These are phyloP conservation scores for Chrysoperla carnea DNA, from an alignment of 1,140 invertebrate species.

Conservation along the genomic window DNA sequence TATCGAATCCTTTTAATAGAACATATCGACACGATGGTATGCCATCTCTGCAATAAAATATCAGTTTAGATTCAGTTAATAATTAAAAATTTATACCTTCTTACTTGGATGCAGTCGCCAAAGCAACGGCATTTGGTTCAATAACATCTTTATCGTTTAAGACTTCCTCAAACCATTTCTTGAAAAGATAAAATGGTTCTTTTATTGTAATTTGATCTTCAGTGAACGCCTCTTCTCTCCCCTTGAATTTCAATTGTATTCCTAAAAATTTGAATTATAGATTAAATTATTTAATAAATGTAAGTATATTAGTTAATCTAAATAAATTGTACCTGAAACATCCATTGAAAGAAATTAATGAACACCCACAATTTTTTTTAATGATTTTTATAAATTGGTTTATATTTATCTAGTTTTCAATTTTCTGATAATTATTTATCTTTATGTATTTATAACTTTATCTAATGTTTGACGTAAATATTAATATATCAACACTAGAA, in stretches of 20 bases:
- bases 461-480: too few species aligned
- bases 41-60: slow-evolving; percentile 37
- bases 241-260: slow-evolving; percentile 57
- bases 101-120: slow-evolving; percentile 73
- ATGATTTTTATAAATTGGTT: too few species aligned
- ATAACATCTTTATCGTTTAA: slow-evolving; percentile 43
- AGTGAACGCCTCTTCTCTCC: slow-evolving; percentile 49
- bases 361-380: too few species aligned
- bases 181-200: slow-evolving; percentile 68
- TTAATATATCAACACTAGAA: too few species aligned
- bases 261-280: slow-evolving; percentile 23
- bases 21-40: slow-evolving; percentile 62
- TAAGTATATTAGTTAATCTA: too few species aligned
- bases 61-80: slow-evolving; percentile 6
- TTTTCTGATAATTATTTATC: too few species aligned
- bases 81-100: slow-evolving; percentile 9
- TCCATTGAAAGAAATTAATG: too few species aligned
- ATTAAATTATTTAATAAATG: too few species aligned
- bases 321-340: too few species aligned
- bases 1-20: slow-evolving; percentile 54
- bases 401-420: too few species aligned
- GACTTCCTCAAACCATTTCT: slow-evolving; percentile 71
- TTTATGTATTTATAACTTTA: too few species aligned
- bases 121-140: slow-evolving; percentile 79
- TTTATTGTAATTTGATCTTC: slow-evolving; percentile 56